Evolutionary conservation across 2,113 vertebrate genomes (phyloP).

Genomic region (Coptodon bakossiorum): DNA sequence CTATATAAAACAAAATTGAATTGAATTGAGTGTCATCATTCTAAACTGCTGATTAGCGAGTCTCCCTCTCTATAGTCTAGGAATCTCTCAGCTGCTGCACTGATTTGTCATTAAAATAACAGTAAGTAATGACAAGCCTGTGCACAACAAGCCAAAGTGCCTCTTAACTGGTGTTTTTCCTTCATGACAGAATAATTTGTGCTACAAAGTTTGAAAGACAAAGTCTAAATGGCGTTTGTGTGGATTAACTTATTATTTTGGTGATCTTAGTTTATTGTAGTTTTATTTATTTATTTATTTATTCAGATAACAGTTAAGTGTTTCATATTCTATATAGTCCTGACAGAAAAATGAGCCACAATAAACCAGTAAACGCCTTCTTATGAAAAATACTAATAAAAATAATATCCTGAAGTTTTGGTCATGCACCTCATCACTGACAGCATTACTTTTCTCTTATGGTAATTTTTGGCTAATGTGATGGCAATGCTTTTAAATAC

Average conservation of each 20-base stretch:
- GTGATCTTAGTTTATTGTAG: not conserved
- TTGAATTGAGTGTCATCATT: not conserved
- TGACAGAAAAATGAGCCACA: not conserved
- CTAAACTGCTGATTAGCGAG: not conserved
- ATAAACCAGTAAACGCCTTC: not conserved
- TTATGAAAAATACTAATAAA: not conserved
- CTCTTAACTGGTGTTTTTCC: not conserved
- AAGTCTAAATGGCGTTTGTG: not conserved
- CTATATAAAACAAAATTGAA: not conserved
- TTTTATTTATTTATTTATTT: not conserved
- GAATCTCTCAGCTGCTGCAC: not conserved
- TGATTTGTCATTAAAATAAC: not conserved
- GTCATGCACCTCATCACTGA: not conserved
- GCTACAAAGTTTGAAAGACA: not conserved
- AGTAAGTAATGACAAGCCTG: not conserved
- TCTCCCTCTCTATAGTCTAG: not conserved
- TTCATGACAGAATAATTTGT: not conserved
- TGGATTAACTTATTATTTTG: not conserved
- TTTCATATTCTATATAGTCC: not conserved
- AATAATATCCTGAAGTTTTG: not conserved
- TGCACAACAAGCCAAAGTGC: not conserved
- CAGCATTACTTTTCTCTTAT: not conserved
- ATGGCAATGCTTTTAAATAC: not conserved
- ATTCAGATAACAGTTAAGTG: not conserved
- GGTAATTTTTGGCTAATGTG: not conserved